Percentiles rank a stretch among this genome's conserved stretches.
These are phyloP conservation scores for Spongilla lacustris DNA, from an alignment of 37 sponge, comb jelly and placozoan species.

Conservation along the genomic window DNA sequence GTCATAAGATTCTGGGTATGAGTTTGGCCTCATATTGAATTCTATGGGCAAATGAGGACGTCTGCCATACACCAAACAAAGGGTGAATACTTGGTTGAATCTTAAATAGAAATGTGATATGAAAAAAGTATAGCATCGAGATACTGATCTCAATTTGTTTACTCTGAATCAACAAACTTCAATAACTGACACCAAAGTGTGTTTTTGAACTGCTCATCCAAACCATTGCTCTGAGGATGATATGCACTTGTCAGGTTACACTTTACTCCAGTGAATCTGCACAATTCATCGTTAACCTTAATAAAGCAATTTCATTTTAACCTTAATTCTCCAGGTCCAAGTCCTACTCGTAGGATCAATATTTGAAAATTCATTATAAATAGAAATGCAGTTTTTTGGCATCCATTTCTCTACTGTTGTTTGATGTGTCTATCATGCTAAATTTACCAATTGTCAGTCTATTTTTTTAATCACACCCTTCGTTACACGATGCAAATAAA, in stretches of 20 bases:
- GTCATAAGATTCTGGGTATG: too few relatives aligned
- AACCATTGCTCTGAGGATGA: slow-evolving; percentile 53
- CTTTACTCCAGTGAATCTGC: slow-evolving; percentile 21
- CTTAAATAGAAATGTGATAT: slow-evolving; percentile 20
- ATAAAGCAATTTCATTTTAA: not conserved
- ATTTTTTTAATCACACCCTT: too few relatives aligned
- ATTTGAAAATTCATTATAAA: too few relatives aligned
- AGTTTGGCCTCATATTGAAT: not conserved
- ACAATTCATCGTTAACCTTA: slow-evolving; percentile 19
- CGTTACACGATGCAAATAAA: too few relatives aligned
- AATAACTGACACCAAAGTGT: slow-evolving; percentile 23
- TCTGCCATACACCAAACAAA: slow-evolving; percentile 30
- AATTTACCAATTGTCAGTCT: too few relatives aligned
- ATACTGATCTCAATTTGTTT: slow-evolving; percentile 32
- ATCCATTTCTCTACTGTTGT: too few relatives aligned
- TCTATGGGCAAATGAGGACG: slow-evolving; percentile 27
- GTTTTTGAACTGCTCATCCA: slow-evolving; percentile 51
- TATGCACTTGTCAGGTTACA: slow-evolving; percentile 29
- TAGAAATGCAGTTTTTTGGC: too few relatives aligned
- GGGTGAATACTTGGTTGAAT: slow-evolving; percentile 26
- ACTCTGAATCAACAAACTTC: slow-evolving; percentile 12
- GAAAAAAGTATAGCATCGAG: slow-evolving; percentile 25
- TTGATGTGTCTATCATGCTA: too few relatives aligned
- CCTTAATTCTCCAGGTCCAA: too few relatives aligned
- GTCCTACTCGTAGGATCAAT: too few relatives aligned